Base-by-base conservation (phyloP, 2,797 vertebrate genomes). In the Peromyscus aztecus region DNA sequence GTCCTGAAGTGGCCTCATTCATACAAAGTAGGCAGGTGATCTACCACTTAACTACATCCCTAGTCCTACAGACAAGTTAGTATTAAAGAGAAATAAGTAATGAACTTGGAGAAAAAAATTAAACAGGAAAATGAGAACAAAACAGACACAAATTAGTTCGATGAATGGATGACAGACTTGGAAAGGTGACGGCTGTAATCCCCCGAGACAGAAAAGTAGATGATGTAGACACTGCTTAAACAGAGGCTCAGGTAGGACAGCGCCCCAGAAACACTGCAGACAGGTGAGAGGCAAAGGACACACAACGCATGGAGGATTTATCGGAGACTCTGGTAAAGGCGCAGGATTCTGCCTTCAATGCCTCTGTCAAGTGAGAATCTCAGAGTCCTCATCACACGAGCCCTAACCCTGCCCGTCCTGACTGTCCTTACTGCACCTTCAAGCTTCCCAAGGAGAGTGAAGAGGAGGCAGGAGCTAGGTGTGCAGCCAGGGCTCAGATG, bases 231-330 rank as follows among this genome's bases (percentile, higher is more conserved):
- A 71, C 10, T 4, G 63, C 2, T 4, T 17, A 91, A 37, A 91
- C 57, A 43, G 52, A 86, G 91, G 46, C 27, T 40, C 43, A 2
- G 29, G 55, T 29, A 73, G 80, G 46, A 69, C 10, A 2, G n/a
- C 3, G 34, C 69, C 83, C 91, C 69, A 77, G 57, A 85, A 78
- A 88, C 91, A 96, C 84, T 93, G 93, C 94, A 96, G 96, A 96
- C 71, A 59, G 91, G 89, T 4, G 31, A 40, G 46, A 61, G 37
- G 52, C 0, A 0, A 84, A 59, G 24, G 78, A 71, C 49, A n/a
- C 4, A 12, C 57, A 16, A 81, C 4, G 69, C 67, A 75, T 0
- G 10, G 71, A 52, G 16, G 73, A 34, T 27, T 71, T 55, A 67
- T 17, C 89, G 37, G 65, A 89, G 27, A n/a, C 84, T 86, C 3